Evolutionary conservation across 2,113 vertebrate genomes (phyloP).

Genomic region (Gallinago undulata): DNA sequence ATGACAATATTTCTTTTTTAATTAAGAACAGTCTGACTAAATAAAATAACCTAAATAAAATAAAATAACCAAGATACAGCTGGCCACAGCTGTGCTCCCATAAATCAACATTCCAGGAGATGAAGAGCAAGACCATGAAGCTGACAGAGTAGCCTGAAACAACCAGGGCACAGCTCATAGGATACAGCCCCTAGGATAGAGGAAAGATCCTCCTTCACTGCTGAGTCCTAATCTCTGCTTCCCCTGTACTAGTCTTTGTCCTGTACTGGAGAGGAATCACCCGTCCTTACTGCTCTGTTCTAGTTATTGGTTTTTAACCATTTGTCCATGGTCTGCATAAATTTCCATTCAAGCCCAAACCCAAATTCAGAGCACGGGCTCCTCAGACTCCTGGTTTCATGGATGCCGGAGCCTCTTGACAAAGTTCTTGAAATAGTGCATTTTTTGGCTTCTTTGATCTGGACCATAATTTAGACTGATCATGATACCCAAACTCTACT

Average conservation of each 20-base stretch:
- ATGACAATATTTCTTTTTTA: background rate
- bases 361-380: background rate
- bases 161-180: background rate
- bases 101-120: background rate
- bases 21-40: background rate
- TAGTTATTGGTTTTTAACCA: background rate
- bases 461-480: background rate
- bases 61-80: background rate
- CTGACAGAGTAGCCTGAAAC: background rate
- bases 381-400: background rate
- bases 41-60: background rate
- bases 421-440: background rate
- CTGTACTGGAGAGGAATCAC: background rate
- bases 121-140: background rate
- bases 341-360: background rate
- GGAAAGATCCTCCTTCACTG: background rate
- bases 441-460: background rate
- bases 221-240: background rate
- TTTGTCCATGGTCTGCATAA: background rate
- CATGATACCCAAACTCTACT: fast-evolving
- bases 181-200: background rate
- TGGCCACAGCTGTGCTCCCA: background rate
- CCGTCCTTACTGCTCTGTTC: background rate
- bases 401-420: background rate
- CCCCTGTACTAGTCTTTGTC: background rate